A percentile compares a stretch with the other conserved stretches of the same genome.
Evolutionary conservation across 2,113 vertebrate species (phyloP).

Genomic region (Hippocampus comes): DNA sequence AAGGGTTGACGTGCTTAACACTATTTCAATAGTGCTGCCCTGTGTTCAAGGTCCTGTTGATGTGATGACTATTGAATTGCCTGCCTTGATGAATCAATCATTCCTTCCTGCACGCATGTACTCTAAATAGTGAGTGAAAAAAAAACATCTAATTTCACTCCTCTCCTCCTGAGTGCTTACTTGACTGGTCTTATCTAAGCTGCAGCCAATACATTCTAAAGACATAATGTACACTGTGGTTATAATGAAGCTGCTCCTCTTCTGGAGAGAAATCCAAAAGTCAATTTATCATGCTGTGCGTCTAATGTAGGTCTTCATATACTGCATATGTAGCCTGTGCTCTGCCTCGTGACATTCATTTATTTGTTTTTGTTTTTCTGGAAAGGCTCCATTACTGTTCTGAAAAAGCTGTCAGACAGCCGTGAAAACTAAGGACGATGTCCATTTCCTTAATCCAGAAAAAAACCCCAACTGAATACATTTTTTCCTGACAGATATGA

Average conservation of each 20-base stretch:
- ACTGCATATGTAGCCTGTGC: neutral
- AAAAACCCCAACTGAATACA: slow-evolving; percentile 17
- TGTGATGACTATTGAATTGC: slow-evolving; percentile 54
- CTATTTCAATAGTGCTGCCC: neutral
- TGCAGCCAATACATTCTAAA: slow-evolving; percentile 32
- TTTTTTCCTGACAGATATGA: slow-evolving; percentile 12
- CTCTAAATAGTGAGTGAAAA: slow-evolving; percentile 24
- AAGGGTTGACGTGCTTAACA: neutral
- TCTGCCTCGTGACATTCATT: neutral
- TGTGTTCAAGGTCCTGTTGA: neutral
- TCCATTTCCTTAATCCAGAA: slow-evolving; percentile 23
- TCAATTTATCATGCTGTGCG: slow-evolving; percentile 16
- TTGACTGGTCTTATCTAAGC: slow-evolving; percentile 39
- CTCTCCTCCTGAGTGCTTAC: slow-evolving; percentile 15
- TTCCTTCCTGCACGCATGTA: slow-evolving; percentile 41
- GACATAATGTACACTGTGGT: slow-evolving; percentile 9
- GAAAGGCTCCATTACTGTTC: slow-evolving; percentile 13
- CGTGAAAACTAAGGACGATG: slow-evolving; percentile 21
- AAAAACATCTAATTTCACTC: slow-evolving; percentile 18
- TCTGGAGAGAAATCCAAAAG: slow-evolving; percentile 16
- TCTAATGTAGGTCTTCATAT: neutral
- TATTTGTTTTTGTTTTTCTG: neutral
- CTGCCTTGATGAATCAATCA: slow-evolving; percentile 57
- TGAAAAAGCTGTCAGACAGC: slow-evolving; percentile 9
- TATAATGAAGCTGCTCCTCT: slow-evolving; percentile 3